phyloP scores from a whole-genome alignment of 2,113 vertebrate species.

The Alouatta palliata region DNA sequence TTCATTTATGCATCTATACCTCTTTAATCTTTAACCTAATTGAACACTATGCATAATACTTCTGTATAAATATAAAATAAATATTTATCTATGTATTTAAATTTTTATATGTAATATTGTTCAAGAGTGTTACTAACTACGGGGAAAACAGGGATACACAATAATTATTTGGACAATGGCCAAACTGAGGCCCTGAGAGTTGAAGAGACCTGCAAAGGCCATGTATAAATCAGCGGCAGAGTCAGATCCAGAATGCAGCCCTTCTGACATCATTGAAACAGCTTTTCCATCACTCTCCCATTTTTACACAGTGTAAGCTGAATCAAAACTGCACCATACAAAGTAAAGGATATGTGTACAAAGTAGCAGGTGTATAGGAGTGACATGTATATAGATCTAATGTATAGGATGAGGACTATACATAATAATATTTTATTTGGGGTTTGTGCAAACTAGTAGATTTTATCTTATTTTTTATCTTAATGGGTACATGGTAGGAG shows the following conservation, averaged over 20 bases:
- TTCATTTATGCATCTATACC: neutral
- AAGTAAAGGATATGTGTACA: neutral
- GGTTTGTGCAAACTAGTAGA: neutral
- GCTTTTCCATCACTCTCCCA: neutral
- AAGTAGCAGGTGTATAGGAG: neutral
- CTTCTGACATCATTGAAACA: neutral
- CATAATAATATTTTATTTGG: neutral
- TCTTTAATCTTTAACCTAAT: slow-evolving; percentile 27
- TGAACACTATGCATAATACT: neutral
- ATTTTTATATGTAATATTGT: neutral
- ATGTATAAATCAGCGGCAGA: neutral
- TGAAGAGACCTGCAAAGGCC: neutral
- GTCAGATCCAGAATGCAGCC: neutral
- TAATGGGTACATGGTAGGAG: no score
- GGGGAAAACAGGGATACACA: neutral
- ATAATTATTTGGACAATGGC: neutral
- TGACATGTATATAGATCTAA: neutral
- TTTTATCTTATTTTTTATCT: neutral
- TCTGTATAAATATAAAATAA: neutral
- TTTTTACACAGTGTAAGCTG: neutral
- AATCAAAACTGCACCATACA: neutral
- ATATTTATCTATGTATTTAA: neutral
- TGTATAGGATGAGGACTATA: neutral
- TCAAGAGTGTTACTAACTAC: neutral
- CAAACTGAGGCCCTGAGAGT: no score